Evolutionary conservation across 2,797 vertebrate genomes (phyloP), one percentile per base, ranked within the genome.

Genomic region (Anguilla marmorata): DNA sequence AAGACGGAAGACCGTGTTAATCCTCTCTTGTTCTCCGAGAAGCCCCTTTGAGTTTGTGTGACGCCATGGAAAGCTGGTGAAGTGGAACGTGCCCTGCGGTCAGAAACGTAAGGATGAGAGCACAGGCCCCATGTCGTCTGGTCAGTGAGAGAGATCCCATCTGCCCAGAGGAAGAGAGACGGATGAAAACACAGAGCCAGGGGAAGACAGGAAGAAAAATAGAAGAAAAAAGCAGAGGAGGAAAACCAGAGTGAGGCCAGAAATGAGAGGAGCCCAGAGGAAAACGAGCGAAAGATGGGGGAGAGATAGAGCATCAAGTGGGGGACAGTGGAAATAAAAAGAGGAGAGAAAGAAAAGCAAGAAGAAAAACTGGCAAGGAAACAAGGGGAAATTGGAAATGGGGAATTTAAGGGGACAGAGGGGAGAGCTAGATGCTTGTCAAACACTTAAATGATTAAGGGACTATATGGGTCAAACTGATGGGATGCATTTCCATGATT

Each of bases 81-180:
- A 66, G 48, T 54, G n/a, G 83, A 69, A 50, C 88, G 19, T 41
- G 37, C 24, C 86, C 41, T 9, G 11, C 12, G 24, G 41, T 52
- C 48, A 52, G 14, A 41, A 50, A 37, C 9, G 1, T 19, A 33
- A 56, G 37, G 76, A 54, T 45, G 82, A 60, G 48, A 14, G 16
- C 45, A 30, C 16, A 12, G 41, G 5, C 14, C 69, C 21, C 30
- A 5, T 24, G 58, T 48, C 16, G 24, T 54, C 82, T 56, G 48
- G 48, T 27, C 80, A 19, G 74, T 41, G 37, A 16, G 74, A 79
- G 33, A 79, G 33, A 37, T 19, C 74, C 74, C 74, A 79, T 37
- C 74, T 79, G 74, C 91, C 85, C 88, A 69, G 87, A 84, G 91
- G 90, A 90, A 91, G 92, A 56, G 89, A 90, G 89, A 93, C 91